phyloP scores from a whole-genome alignment of 2,797 vertebrate genomes.

The Clamator glandarius region DNA sequence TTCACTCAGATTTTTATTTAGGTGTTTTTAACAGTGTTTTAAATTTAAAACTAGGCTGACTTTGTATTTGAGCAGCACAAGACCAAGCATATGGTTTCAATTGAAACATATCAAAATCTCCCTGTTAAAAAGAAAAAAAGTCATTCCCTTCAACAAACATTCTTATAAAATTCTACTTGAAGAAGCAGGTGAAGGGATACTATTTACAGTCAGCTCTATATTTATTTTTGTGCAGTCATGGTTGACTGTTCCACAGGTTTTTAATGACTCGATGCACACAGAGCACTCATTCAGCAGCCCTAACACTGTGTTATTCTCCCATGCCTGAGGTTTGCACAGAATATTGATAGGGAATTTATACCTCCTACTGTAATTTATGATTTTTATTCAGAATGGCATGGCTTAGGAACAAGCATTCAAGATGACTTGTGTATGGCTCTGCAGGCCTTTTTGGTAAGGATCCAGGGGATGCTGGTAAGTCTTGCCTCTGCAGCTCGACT shows the following conservation, averaged over 20 bases:
- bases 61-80: slow-evolving; percentile 24
- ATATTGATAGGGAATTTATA: slow-evolving; percentile 44
- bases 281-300: slow-evolving; percentile 69
- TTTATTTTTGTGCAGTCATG: slow-evolving; percentile 66
- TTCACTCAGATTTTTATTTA: slow-evolving; percentile 21
- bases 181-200: slow-evolving; percentile 52
- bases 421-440: neutral
- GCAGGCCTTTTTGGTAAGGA: neutral
- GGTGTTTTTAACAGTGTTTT: slow-evolving; percentile 45
- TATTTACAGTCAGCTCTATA: slow-evolving; percentile 55
- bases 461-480: neutral
- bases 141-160: slow-evolving; percentile 54
- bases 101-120: slow-evolving; percentile 38
- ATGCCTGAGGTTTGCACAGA: neutral
- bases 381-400: neutral
- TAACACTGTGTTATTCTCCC: slow-evolving; percentile 47
- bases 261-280: slow-evolving; percentile 52
- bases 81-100: slow-evolving; percentile 68
- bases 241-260: slow-evolving; percentile 47
- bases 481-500: neutral
- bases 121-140: neutral
- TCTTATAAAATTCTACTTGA: slow-evolving; percentile 62
- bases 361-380: slow-evolving; percentile 19
- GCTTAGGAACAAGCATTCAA: neutral
- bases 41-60: slow-evolving; percentile 54